Evolutionary conservation across 2,113 vertebrate genomes (phyloP).

Genomic region (Peucedramus taeniatus): DNA sequence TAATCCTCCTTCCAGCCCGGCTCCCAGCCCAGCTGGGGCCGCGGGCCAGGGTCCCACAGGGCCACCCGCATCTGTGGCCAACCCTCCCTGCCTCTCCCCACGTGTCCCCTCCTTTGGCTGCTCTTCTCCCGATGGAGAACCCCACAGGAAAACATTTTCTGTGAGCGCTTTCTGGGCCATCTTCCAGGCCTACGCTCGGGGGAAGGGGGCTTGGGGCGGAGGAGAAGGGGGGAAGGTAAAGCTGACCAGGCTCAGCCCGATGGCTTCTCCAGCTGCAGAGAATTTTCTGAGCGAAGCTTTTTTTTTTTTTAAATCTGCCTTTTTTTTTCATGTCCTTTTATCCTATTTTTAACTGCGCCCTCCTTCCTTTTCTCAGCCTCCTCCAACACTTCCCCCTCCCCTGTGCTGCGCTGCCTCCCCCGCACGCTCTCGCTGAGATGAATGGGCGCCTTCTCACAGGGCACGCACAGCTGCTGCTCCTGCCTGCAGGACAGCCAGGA

Average conservation of each 20-base stretch:
- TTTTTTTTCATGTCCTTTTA: constrained; percentile 66
- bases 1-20: neutral
- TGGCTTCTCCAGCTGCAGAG: constrained; percentile 72
- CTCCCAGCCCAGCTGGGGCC: neutral
- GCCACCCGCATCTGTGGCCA: rapidly evolving
- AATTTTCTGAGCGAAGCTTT: constrained; percentile 56
- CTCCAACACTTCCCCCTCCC: constrained; percentile 65
- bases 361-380: constrained; percentile 72
- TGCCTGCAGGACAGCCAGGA: neutral
- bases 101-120: neutral
- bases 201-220: constrained; percentile 19
- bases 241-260: constrained; percentile 47
- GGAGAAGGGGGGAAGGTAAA: constrained; percentile 46
- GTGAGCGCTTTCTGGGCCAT: constrained; percentile 49
- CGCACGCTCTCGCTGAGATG: constrained; percentile 59
- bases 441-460: constrained; percentile 66
- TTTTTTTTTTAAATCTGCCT: neutral
- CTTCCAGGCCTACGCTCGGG: constrained; percentile 50
- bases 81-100: neutral
- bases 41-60: neutral
- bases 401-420: constrained; percentile 45
- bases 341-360: constrained; percentile 79
- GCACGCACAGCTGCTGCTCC: constrained; percentile 61
- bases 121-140: neutral
- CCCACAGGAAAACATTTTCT: neutral